Conservation (phyloP, 2,888 invertebrate genomes). For the Adela reaumurella region DNA sequence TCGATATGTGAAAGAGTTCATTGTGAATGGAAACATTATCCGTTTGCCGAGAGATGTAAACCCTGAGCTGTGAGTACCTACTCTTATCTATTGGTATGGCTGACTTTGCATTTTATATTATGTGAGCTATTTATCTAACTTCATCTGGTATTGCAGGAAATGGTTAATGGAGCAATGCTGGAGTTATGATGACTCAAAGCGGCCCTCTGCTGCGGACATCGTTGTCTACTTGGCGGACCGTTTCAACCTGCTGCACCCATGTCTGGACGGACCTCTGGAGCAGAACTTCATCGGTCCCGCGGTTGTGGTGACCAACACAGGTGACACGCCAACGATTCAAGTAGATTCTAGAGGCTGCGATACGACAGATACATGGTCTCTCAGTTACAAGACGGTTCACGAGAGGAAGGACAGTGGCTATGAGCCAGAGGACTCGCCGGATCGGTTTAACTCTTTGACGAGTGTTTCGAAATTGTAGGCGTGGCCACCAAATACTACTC, state of each 20-base stretch:
- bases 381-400: neutral
- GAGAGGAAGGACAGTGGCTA: neutral
- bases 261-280: slow-evolving; percentile 61
- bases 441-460: too few species aligned
- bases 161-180: slow-evolving; percentile 68
- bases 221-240: slow-evolving; percentile 69
- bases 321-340: neutral
- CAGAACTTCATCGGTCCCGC: neutral
- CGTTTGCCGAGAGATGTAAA: slow-evolving; percentile 72
- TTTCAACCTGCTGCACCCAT: slow-evolving; percentile 65
- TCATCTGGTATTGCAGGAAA: slow-evolving; percentile 40
- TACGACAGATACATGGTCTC: neutral
- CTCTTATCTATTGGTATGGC: too few species aligned
- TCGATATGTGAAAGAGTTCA: slow-evolving; percentile 69
- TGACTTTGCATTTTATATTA: too few species aligned
- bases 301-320: too few species aligned
- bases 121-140: too few species aligned
- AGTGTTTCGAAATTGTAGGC: too few species aligned
- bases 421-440: too few species aligned
- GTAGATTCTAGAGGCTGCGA: neutral
- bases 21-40: slow-evolving; percentile 69
- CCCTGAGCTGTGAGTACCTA: slow-evolving; percentile 69
- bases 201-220: slow-evolving; percentile 68
- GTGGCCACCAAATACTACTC: too few species aligned
- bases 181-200: slow-evolving; percentile 58